Evolutionary conservation across 2,113 vertebrate species (phyloP).

Genomic region (Gadus macrocephalus): DNA sequence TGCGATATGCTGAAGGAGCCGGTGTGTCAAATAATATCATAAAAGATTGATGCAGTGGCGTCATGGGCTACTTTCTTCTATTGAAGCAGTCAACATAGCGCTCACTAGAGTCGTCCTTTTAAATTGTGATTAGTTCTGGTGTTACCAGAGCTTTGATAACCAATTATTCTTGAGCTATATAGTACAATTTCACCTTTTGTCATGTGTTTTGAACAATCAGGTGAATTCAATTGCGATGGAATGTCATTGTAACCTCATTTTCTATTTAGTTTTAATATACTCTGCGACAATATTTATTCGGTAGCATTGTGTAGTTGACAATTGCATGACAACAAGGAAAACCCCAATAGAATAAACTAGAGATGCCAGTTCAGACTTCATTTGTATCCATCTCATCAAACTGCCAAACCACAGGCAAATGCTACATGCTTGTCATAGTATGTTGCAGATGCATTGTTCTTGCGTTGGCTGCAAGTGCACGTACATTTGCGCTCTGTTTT

Average conservation of each 20-base stretch:
- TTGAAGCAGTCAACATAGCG: conserved; percentile 29
- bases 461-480: not conserved
- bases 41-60: conserved; percentile 45
- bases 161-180: conserved; percentile 18
- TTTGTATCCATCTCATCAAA: not conserved
- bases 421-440: not conserved
- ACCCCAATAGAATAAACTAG: not conserved
- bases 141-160: not conserved
- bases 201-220: conserved; percentile 27
- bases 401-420: not conserved
- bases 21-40: conserved; percentile 12
- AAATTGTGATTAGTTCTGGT: conserved; percentile 32
- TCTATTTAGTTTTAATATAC: too few species aligned
- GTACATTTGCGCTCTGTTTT: not conserved
- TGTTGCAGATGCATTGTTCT: not conserved
- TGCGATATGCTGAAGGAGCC: too few species aligned
- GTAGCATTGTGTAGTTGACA: too few species aligned
- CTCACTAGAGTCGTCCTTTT: conserved; percentile 53
- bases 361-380: not conserved
- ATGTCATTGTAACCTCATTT: not conserved
- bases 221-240: not conserved
- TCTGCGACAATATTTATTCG: too few species aligned
- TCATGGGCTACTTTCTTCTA: conserved; percentile 20
- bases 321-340: not conserved
- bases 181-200: not conserved